A percentile compares a stretch with the other conserved stretches of the same genome.
Conservation (phyloP, 2,113 vertebrate genomes). For the Anas platyrhynchos region DNA sequence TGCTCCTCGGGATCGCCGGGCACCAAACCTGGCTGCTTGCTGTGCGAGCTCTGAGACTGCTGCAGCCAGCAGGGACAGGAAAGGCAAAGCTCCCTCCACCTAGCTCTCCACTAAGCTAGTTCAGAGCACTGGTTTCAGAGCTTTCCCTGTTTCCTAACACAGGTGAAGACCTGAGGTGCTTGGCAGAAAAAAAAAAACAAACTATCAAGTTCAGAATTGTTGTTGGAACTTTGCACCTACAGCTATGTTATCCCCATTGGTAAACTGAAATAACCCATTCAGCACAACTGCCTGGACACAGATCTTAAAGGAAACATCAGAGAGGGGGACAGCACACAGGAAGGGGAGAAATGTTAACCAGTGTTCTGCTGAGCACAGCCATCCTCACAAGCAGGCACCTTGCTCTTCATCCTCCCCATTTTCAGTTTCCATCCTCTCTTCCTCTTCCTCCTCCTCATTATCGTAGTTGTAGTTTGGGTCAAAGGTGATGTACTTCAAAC, state of each 20-base stretch:
- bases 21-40: background rate
- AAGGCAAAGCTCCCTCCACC: background rate
- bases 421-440: constrained; percentile 89
- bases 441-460: constrained; percentile 83
- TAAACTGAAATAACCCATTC: background rate
- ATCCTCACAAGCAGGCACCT: constrained; percentile 73
- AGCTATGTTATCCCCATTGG: background rate
- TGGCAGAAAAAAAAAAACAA: background rate
- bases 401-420: constrained; percentile 87
- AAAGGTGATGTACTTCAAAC: constrained; percentile 90
- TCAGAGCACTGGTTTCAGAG: background rate
- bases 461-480: constrained; percentile 96
- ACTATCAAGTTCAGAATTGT: background rate
- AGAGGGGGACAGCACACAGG: background rate
- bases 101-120: background rate
- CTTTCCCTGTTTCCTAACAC: background rate
- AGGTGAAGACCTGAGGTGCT: background rate
- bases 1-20: background rate
- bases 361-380: constrained; percentile 17
- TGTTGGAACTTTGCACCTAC: background rate
- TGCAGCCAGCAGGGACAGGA: background rate
- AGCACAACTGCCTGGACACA: background rate
- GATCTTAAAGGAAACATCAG: background rate
- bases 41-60: background rate
- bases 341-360: constrained; percentile 9